Conservation (phyloP, 2,888 invertebrate genomes). For the Sisyra terminalis region DNA sequence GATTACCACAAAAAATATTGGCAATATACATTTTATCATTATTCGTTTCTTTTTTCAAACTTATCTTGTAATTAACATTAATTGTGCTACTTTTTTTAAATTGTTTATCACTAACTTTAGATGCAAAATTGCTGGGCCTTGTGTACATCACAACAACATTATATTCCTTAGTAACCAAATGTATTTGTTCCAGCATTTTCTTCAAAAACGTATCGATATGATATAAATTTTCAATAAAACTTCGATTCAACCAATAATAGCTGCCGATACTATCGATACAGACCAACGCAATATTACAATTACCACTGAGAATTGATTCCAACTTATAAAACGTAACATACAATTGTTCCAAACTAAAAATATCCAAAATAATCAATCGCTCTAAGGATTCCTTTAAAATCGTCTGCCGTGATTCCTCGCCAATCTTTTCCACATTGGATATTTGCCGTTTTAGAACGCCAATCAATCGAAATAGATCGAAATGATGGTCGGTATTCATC, state of each 20-base stretch:
- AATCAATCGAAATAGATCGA: slow-evolving; percentile 24
- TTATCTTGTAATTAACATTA: background rate
- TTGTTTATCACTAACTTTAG: slow-evolving; percentile 1
- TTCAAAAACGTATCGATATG: slow-evolving; percentile 2
- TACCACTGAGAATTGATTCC: slow-evolving; percentile 23
- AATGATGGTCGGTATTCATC: slow-evolving; percentile 33
- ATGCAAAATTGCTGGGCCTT: slow-evolving; percentile 3
- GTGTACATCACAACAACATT: slow-evolving; percentile 4
- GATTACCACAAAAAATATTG: too few species aligned
- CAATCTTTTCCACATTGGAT: slow-evolving; percentile 10
- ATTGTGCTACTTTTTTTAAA: background rate
- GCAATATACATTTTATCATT: too few species aligned
- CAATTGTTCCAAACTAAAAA: slow-evolving; percentile 24
- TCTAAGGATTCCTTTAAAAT: slow-evolving; percentile 17
- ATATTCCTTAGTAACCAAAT: slow-evolving; percentile 3
- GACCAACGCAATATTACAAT: slow-evolving; percentile 26
- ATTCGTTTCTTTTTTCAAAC: too few species aligned
- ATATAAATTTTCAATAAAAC: slow-evolving; percentile 8
- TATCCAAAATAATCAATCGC: slow-evolving; percentile 24
- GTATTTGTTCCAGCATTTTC: slow-evolving; percentile 1
- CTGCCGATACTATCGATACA: slow-evolving; percentile 32
- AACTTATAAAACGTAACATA: slow-evolving; percentile 22
- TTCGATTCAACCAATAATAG: slow-evolving; percentile 28
- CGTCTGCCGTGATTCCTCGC: too few species aligned
- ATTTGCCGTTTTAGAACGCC: slow-evolving; percentile 22